Conservation (phyloP, 2,888 invertebrate species). For the Tinea semifulvella region DNA sequence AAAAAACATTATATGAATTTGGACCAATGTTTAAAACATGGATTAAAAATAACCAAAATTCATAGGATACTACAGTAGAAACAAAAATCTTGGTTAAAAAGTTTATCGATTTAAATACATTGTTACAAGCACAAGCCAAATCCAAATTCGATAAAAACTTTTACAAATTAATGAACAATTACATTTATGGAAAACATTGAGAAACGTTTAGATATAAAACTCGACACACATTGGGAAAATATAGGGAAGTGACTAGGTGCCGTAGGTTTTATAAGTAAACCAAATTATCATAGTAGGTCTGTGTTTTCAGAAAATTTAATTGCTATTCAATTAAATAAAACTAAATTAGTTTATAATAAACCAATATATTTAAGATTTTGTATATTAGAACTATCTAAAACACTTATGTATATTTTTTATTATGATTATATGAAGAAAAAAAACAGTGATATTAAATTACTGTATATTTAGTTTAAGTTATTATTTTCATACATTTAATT, state of each 20-base stretch:
- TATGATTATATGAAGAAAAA: conserved; percentile 21
- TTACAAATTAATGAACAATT: conserved; percentile 37
- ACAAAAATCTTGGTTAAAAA: conserved; percentile 32
- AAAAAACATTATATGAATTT: conserved; percentile 26
- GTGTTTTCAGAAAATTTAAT: conserved; percentile 30
- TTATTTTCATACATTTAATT: no score
- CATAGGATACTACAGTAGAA: conserved; percentile 32
- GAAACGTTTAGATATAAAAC: conserved; percentile 28
- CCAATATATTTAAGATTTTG: conserved; percentile 23
- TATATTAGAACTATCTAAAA: conserved; percentile 21
- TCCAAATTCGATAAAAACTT: conserved; percentile 36
- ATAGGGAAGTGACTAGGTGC: conserved; percentile 23
- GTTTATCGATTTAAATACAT: conserved; percentile 37
- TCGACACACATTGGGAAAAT: conserved; percentile 29
- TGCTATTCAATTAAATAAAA: conserved; percentile 21
- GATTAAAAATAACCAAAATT: conserved; percentile 25
- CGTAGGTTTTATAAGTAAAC: conserved; percentile 22
- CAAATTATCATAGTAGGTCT: conserved; percentile 29
- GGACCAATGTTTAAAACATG: conserved; percentile 24
- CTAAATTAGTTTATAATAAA: conserved; percentile 20
- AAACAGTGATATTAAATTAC: conserved; percentile 15
- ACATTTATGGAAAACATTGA: conserved; percentile 32
- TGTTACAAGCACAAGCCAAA: conserved; percentile 25
- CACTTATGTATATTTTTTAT: conserved; percentile 23
- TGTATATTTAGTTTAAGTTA: no score